Conservation (phyloP, 2,888 invertebrate genomes). For the Globia sparganii region DNA sequence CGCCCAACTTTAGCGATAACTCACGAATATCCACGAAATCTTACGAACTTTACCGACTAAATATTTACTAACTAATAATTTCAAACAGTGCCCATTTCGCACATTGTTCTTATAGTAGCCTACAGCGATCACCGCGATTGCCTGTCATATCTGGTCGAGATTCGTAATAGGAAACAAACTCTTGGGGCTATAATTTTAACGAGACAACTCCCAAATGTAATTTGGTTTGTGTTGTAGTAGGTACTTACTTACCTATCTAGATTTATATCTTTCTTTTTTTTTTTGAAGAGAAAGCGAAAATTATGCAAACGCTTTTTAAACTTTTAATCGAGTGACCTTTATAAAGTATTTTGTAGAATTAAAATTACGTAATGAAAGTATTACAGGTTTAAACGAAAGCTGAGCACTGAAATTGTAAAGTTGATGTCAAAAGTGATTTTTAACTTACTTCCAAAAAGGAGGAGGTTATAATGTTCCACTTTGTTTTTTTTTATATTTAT, state of each 20-base stretch:
- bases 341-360: constrained; percentile 15
- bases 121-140: constrained; percentile 67
- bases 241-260: constrained; percentile 40
- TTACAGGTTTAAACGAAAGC: constrained; percentile 22
- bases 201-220: constrained; percentile 54
- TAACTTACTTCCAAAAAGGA: too few relatives aligned
- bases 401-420: neutral
- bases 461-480: too few relatives aligned
- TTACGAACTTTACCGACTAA: neutral
- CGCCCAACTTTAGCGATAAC: neutral
- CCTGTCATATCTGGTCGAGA: constrained; percentile 69
- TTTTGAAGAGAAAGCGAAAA: constrained; percentile 57
- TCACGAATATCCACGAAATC: neutral
- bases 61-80: constrained; percentile 13
- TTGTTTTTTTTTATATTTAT: too few relatives aligned
- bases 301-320: constrained; percentile 48
- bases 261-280: constrained; percentile 19
- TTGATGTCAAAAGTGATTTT: neutral
- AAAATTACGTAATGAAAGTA: constrained; percentile 27
- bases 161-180: constrained; percentile 57
- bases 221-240: constrained; percentile 45
- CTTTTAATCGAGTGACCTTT: constrained; percentile 44
- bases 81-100: constrained; percentile 64
- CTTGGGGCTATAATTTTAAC: constrained; percentile 55
- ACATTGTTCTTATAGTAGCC: constrained; percentile 68